A percentile compares a stretch with the other conserved stretches of the same genome.
Evolutionary conservation across 2,113 vertebrate species (phyloP).

Genomic region (Tor tambroides): DNA sequence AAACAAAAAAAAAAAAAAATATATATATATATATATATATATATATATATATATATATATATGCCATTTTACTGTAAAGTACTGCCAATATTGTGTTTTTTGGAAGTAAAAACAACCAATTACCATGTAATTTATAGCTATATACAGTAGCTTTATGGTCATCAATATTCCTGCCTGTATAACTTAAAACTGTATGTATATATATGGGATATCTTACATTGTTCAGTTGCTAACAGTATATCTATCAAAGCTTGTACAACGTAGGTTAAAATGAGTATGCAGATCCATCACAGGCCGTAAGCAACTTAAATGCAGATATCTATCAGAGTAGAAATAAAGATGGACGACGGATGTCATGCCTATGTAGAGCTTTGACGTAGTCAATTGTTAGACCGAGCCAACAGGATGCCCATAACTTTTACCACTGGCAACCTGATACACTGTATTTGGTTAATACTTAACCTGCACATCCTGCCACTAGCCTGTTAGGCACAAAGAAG

Average conservation of each 20-base stretch:
- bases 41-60: too few species aligned
- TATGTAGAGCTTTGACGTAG: slow-evolving; percentile 49
- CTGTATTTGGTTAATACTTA: slow-evolving; percentile 75
- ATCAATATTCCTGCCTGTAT: too few species aligned
- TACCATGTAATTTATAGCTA: too few species aligned
- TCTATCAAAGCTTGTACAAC: background rate
- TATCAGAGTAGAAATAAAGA: slow-evolving; percentile 8
- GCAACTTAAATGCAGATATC: background rate
- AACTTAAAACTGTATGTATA: too few species aligned
- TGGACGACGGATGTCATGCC: background rate
- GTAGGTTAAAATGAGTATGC: background rate
- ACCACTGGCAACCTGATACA: slow-evolving; percentile 15
- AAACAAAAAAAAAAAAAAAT: too few species aligned
- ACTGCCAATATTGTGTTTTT: too few species aligned
- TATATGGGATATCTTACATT: background rate
- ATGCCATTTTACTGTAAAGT: too few species aligned
- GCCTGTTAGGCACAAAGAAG: slow-evolving; percentile 53
- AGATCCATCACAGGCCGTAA: background rate
- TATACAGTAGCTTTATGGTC: too few species aligned
- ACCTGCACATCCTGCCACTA: slow-evolving; percentile 68
- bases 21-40: too few species aligned
- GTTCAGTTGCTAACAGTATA: background rate
- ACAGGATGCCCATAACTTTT: slow-evolving; percentile 60
- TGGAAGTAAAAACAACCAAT: too few species aligned
- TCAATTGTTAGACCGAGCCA: slow-evolving; percentile 68